Evolutionary conservation across 2,888 invertebrate species (phyloP).

Genomic region (Phortica okadai): DNA sequence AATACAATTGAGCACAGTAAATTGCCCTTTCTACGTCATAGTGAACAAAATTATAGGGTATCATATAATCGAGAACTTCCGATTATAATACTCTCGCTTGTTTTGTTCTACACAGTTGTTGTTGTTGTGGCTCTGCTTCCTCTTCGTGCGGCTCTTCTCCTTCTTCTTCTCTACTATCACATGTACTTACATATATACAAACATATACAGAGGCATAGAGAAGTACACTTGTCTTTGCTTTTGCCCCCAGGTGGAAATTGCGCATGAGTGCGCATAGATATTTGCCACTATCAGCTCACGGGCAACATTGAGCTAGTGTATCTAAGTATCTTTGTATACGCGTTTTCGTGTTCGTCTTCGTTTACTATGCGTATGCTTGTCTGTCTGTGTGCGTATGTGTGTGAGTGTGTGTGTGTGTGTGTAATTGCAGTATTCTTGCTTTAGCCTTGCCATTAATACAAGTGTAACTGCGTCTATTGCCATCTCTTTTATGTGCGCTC

Average conservation of each 20-base stretch:
- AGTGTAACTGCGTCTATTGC: conserved; percentile 2
- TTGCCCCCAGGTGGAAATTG: conserved; percentile 50
- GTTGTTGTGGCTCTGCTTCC: too few relatives aligned
- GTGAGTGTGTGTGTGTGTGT: conserved; percentile 46
- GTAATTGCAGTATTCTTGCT: conserved; percentile 68
- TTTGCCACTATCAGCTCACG: conserved; percentile 23
- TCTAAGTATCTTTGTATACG: background rate
- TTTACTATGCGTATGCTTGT: background rate
- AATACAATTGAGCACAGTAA: too few relatives aligned
- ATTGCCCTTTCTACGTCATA: too few relatives aligned
- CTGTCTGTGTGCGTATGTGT: conserved; percentile 24
- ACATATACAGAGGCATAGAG: background rate
- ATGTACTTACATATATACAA: background rate
- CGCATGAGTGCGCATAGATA: conserved; percentile 53
- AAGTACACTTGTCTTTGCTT: conserved; percentile 7
- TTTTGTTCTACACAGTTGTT: too few relatives aligned
- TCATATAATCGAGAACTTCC: too few relatives aligned
- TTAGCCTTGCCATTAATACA: conserved; percentile 40
- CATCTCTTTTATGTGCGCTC: conserved; percentile 12
- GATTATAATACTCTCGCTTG: too few relatives aligned
- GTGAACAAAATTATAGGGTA: too few relatives aligned
- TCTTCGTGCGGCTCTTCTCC: too few relatives aligned
- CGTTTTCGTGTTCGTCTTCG: too few relatives aligned
- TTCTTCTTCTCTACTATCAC: too few relatives aligned
- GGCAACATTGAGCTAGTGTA: conserved; percentile 18